Percentiles rank a stretch among this genome's conserved stretches.
These are phyloP conservation scores for Xyrauchen texanus DNA, from an alignment of 2,113 vertebrate genomes.

Conservation along the genomic window DNA sequence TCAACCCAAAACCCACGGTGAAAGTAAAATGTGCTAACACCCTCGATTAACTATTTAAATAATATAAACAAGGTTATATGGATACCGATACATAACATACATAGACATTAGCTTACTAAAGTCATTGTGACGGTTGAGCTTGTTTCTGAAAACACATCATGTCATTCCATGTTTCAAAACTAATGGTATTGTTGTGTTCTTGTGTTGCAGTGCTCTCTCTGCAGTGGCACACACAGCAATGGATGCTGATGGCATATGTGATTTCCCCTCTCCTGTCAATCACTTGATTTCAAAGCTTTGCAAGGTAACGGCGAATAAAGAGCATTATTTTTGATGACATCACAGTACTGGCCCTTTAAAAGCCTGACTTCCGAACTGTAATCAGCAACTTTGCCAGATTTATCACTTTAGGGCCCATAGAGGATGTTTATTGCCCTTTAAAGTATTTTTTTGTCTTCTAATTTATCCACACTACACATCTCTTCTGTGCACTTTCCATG, in stretches of 20 bases:
- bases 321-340: slow-evolving; percentile 1
- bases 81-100: no score
- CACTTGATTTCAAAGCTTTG: slow-evolving; percentile 78
- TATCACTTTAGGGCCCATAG: slow-evolving; percentile 4
- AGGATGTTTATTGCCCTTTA: neutral
- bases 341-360: slow-evolving; percentile 11
- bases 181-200: slow-evolving; percentile 3
- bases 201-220: slow-evolving; percentile 61
- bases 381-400: slow-evolving; percentile 18
- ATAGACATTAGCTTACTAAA: no score
- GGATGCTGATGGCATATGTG: slow-evolving; percentile 67
- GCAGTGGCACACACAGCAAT: slow-evolving; percentile 68
- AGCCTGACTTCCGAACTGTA: neutral
- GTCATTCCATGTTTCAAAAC: no score
- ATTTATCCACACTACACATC: no score
- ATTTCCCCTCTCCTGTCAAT: slow-evolving; percentile 74
- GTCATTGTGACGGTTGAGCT: no score
- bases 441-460: no score
- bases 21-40: no score
- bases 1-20: no score
- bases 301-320: slow-evolving; percentile 71
- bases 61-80: no score
- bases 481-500: no score
- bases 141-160: no score
- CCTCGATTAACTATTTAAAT: no score